Base-by-base conservation (phyloP, 2,113 vertebrate genomes). In the Neolamprologus toae region DNA sequence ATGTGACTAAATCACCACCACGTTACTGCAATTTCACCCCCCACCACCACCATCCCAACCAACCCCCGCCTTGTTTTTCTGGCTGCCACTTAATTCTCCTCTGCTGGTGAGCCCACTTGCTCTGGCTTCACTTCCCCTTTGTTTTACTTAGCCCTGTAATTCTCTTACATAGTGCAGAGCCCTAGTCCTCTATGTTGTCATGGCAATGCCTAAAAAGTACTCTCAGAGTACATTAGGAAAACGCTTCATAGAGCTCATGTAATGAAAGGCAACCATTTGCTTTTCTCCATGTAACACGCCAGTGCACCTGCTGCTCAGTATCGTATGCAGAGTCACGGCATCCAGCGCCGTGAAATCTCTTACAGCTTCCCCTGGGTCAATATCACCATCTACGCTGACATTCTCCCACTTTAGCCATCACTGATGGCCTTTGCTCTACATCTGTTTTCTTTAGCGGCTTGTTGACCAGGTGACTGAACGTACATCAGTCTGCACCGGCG, bases 141-240 rank as follows among this genome's bases (percentile, higher is more conserved):
- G 37, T 71, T 76, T 86, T 80, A 89, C 86, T 86, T 84, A 80
- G 73, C 78, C 53, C 26, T 16, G n/a, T 89, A 85, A 90, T 90
- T 92, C 81, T 83, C n/a, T 89, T 87, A 71, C 26, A 49, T 45
- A 51, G 12, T 28, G 55, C 54, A 55, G 12, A 88, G 49, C 51
- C 16, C 35, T 10, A 35, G 80, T 90, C 78, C 59, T 87, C 47
- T 79, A 37, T 79, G 86, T 84, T 95, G 89, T 90, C 93, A 93
- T 90, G 83, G 89, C 85, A 92, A 94, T 93, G 81, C 86, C n/a
- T 81, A 88, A 92, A 91, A 91, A 45, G 86, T 68, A 51, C 57
- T 85, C 78, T 83, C 59, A 23, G 66, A 55, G 66, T 66, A 71
- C 66, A 55, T 5, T 78, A 28, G 59, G 45, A 59, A 82, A 66